Conservation (phyloP, 2,888 invertebrate species). For the Chloromyia formosa region DNA sequence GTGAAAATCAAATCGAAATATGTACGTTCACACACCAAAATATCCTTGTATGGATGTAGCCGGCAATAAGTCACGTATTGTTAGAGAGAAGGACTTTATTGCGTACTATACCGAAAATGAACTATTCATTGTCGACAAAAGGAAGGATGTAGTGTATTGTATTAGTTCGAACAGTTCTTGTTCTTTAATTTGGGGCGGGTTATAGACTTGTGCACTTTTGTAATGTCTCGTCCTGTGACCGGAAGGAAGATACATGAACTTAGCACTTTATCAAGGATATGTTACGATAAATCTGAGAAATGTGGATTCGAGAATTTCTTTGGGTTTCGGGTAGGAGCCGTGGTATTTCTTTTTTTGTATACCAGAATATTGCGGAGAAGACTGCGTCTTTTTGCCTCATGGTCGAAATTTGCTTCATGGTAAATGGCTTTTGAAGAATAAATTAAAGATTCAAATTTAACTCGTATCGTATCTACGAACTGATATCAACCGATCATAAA, state of each 20-base stretch:
- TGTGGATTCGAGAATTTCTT: neutral
- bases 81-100: conserved; percentile 62
- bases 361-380: neutral
- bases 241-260: conserved; percentile 42
- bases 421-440: too few relatives aligned
- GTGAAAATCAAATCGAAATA: conserved; percentile 60
- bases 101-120: conserved; percentile 51
- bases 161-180: too few relatives aligned
- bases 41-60: too few relatives aligned
- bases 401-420: too few relatives aligned
- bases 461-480: too few relatives aligned
- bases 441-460: too few relatives aligned
- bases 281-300: neutral
- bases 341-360: neutral
- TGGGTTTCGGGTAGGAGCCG: too few relatives aligned
- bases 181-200: too few relatives aligned
- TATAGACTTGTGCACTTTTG: neutral
- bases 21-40: conserved; percentile 44
- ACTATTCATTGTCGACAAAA: conserved; percentile 38
- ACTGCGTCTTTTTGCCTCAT: neutral
- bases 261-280: conserved; percentile 4
- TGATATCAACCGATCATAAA: too few relatives aligned
- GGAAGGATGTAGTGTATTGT: too few relatives aligned
- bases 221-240: neutral
- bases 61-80: conserved; percentile 65